Evolutionary conservation across 2,888 invertebrate species (phyloP).

Genomic region (Mythimna ferrago): DNA sequence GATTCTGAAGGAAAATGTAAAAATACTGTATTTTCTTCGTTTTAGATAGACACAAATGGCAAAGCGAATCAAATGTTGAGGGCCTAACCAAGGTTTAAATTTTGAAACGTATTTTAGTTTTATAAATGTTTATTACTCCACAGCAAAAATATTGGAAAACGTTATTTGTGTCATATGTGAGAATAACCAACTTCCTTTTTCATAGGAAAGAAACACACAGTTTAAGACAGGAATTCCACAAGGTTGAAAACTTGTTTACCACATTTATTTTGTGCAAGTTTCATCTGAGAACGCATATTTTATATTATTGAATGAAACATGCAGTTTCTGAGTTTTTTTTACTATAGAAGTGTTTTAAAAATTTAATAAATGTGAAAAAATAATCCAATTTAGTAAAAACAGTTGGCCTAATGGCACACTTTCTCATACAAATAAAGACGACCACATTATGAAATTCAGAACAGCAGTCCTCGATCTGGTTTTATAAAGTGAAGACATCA

Average conservation of each 20-base stretch:
- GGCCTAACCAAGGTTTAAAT: no score
- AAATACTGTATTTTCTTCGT: not conserved
- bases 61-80: no score
- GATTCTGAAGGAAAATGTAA: not conserved
- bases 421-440: conserved; percentile 38
- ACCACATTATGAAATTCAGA: conserved; percentile 56
- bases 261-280: conserved; percentile 42
- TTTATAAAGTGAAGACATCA: conserved; percentile 45
- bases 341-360: not conserved
- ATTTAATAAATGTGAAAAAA: not conserved
- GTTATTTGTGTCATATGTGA: conserved; percentile 18
- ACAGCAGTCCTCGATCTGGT: conserved; percentile 52
- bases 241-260: conserved; percentile 52
- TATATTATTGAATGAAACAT: conserved; percentile 28
- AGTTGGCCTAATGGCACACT: conserved; percentile 21
- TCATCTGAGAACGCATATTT: conserved; percentile 6
- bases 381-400: conserved; percentile 2
- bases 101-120: no score
- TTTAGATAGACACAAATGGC: not conserved
- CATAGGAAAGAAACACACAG: conserved; percentile 31
- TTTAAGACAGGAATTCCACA: conserved; percentile 46
- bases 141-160: conserved; percentile 3
- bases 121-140: no score
- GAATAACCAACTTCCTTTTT: conserved; percentile 36
- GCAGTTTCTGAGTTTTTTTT: conserved; percentile 8